Conservation (phyloP, 2,797 vertebrate genomes). For the Clarias pachynema region DNA sequence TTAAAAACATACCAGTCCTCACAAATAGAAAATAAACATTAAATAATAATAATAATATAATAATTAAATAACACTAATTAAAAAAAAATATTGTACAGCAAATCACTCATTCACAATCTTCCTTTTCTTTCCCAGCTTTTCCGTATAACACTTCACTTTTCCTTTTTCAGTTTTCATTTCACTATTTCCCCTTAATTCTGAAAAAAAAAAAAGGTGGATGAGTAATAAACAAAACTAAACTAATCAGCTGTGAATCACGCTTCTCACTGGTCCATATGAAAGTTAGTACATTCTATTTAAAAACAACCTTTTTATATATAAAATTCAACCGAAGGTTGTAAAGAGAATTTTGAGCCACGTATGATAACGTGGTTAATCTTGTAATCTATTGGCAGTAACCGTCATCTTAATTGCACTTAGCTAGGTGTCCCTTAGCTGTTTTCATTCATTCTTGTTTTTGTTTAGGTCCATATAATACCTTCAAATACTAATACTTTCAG, state of each 20-base stretch:
- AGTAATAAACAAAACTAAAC: neutral
- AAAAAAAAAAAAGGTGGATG: neutral
- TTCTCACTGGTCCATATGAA: neutral
- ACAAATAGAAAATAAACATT: constrained; percentile 13
- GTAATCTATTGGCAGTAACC: neutral
- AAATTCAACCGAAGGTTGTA: neutral
- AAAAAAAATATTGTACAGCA: neutral
- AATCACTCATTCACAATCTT: neutral
- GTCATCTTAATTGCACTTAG: neutral
- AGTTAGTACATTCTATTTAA: neutral
- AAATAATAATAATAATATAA: too few relatives aligned
- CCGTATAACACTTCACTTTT: neutral
- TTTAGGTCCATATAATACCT: neutral
- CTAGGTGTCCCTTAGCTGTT: neutral
- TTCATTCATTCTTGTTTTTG: constrained; percentile 4
- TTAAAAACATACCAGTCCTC: constrained; percentile 11
- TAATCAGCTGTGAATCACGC: neutral
- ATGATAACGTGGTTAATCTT: neutral
- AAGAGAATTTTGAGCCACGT: neutral
- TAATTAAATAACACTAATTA: too few relatives aligned
- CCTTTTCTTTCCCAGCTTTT: neutral
- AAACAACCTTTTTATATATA: neutral
- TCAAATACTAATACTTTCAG: neutral
- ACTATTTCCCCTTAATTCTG: neutral
- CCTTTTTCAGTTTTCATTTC: neutral